These are phyloP conservation scores for Cheilosia soror DNA, from an alignment of 2,888 invertebrate species.

Conservation along the genomic window DNA sequence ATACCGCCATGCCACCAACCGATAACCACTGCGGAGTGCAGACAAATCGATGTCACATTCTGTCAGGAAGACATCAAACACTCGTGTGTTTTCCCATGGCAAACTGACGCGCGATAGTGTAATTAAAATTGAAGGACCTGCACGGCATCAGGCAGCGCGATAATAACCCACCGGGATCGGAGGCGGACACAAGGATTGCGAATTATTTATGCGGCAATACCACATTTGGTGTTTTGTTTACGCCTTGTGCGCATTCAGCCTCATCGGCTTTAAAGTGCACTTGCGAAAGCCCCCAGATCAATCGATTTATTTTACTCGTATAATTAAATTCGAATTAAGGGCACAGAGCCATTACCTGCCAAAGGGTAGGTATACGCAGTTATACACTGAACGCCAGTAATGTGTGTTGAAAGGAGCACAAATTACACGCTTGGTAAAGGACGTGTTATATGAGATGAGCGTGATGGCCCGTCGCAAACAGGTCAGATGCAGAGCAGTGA, in stretches of 20 bases:
- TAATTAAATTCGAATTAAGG: conserved; percentile 74
- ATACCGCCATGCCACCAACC: conserved; percentile 13
- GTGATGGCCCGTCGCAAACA: conserved; percentile 10
- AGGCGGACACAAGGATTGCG: conserved; percentile 37
- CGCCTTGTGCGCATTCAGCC: conserved; percentile 53
- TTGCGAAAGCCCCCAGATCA: conserved; percentile 34
- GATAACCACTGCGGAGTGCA: background rate
- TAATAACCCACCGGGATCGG: background rate
- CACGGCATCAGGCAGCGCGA: background rate
- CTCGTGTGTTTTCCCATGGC: conserved; percentile 37
- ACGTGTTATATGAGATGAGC: conserved; percentile 34
- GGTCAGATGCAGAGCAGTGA: background rate
- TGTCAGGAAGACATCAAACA: background rate
- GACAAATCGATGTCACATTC: conserved; percentile 47
- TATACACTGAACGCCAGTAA: conserved; percentile 23
- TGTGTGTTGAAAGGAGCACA: conserved; percentile 28
- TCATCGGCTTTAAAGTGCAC: conserved; percentile 33
- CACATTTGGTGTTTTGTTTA: conserved; percentile 64
- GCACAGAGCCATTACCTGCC: conserved; percentile 32
- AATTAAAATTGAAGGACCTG: conserved; percentile 49
- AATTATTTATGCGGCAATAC: conserved; percentile 68
- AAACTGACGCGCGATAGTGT: background rate
- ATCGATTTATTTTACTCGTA: conserved; percentile 59
- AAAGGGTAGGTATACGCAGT: background rate
- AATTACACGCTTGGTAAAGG: conserved; percentile 26